A percentile compares a stretch with the other conserved stretches of the same genome.
Evolutionary conservation across 2,888 invertebrate genomes (phyloP).

Genomic region (Prosopocoilus inquinatus): DNA sequence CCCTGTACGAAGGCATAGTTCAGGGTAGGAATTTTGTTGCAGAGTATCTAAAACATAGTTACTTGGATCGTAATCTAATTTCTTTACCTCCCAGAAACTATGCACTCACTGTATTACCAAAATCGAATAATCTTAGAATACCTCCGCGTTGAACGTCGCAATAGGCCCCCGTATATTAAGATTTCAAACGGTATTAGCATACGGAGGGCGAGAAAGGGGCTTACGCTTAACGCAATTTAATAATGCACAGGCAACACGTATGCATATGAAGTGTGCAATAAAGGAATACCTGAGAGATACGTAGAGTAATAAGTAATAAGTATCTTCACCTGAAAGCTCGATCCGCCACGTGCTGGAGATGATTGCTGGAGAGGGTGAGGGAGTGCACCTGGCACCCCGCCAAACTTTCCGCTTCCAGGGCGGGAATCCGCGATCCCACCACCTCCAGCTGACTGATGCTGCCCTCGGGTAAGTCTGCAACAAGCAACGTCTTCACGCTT

Average conservation of each 20-base stretch:
- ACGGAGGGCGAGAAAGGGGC: too few species aligned
- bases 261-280: neutral
- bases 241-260: neutral
- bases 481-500: constrained; percentile 21
- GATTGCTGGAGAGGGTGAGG: constrained; percentile 79
- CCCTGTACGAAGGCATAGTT: too few species aligned
- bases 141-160: too few species aligned
- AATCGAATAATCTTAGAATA: too few species aligned
- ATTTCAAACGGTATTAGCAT: too few species aligned
- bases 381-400: constrained; percentile 75
- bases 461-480: constrained; percentile 76
- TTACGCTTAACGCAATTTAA: neutral
- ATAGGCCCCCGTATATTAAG: too few species aligned
- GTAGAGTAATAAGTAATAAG: constrained; percentile 1
- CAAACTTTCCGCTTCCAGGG: constrained; percentile 77
- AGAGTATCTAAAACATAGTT: too few species aligned
- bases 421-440: constrained; percentile 76
- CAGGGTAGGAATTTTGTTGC: too few species aligned
- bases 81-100: too few species aligned
- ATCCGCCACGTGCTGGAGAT: constrained; percentile 74
- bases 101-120: too few species aligned
- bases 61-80: too few species aligned
- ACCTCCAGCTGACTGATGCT: constrained; percentile 81
- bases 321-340: constrained; percentile 70
- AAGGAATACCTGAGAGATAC: too few species aligned